Evolutionary conservation across 2,888 invertebrate genomes (phyloP).

Genomic region (Gnatocerus cornutus): DNA sequence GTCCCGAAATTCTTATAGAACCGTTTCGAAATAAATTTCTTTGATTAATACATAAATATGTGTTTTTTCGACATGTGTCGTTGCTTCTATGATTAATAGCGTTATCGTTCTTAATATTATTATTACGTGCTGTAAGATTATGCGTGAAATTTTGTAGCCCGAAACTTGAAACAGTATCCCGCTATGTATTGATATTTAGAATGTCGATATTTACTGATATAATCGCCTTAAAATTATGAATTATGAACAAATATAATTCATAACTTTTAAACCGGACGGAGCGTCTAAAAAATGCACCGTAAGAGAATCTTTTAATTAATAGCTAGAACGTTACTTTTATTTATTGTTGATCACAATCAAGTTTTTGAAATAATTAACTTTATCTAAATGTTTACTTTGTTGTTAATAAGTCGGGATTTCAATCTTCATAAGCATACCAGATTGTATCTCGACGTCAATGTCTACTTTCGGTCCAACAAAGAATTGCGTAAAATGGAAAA

Average conservation of each 20-base stretch:
- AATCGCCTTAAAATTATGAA: constrained; percentile 22
- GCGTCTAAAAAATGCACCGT: constrained; percentile 4
- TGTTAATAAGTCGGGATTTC: constrained; percentile 1
- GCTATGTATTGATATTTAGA: constrained; percentile 19
- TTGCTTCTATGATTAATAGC: not conserved
- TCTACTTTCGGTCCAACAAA: constrained; percentile 4
- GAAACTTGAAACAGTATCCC: constrained; percentile 20
- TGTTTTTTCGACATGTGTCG: not conserved
- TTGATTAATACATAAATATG: not conserved
- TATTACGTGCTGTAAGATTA: constrained; percentile 9
- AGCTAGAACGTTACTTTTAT: not conserved
- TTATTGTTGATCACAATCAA: constrained; percentile 4
- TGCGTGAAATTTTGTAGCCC: constrained; percentile 25
- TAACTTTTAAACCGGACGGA: constrained; percentile 1
- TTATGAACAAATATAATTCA: constrained; percentile 1
- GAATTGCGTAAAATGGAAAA: constrained; percentile 4
- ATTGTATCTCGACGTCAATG: not conserved
- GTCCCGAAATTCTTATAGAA: not conserved
- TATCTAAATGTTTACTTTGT: constrained; percentile 10
- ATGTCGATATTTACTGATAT: constrained; percentile 25
- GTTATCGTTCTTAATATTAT: constrained; percentile 7
- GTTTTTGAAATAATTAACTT: constrained; percentile 3
- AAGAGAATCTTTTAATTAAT: not conserved
- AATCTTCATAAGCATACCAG: constrained; percentile 5
- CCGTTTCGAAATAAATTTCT: no score